A percentile compares a stretch with the other conserved stretches of the same genome.
Evolutionary conservation across 2,113 vertebrate genomes (phyloP).

Genomic region (Anguilla rostrata): DNA sequence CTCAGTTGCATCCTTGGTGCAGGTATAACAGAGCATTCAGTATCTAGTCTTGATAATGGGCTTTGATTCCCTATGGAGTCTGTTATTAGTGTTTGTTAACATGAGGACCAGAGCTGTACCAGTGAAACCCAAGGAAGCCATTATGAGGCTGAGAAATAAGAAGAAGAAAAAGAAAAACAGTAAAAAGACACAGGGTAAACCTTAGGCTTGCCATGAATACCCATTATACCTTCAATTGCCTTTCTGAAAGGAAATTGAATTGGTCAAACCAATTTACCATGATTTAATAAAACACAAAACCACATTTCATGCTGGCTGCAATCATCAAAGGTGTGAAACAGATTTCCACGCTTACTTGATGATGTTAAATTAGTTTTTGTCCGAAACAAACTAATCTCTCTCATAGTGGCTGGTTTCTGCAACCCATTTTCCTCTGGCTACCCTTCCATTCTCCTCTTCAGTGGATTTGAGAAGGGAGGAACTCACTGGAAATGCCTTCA

Average conservation of each 20-base stretch:
- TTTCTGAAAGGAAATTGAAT: conserved; percentile 46
- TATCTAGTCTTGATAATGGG: too few species aligned
- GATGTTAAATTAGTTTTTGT: conserved; percentile 54
- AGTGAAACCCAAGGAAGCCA: too few species aligned
- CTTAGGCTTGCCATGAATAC: not conserved
- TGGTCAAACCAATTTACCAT: conserved; percentile 35
- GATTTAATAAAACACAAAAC: conserved; percentile 39
- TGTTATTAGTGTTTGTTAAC: too few species aligned
- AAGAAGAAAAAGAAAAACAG: conserved; percentile 22
- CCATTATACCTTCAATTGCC: conserved; percentile 24
- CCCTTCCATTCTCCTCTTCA: conserved; percentile 44
- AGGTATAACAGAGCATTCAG: too few species aligned
- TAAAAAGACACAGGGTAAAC: not conserved
- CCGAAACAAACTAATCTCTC: conserved; percentile 50
- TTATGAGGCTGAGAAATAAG: not conserved
- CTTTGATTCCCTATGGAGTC: too few species aligned
- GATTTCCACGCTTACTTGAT: conserved; percentile 43
- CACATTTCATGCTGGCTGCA: conserved; percentile 36
- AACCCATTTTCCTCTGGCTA: conserved; percentile 45
- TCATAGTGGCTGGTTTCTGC: conserved; percentile 40
- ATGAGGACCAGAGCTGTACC: too few species aligned
- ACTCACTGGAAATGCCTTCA: not conserved
- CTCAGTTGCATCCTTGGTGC: too few species aligned
- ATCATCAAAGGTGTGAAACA: conserved; percentile 51
- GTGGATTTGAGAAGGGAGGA: conserved; percentile 12